Evolutionary conservation across 2,113 vertebrate species (phyloP).

Genomic region (Notothenia coriiceps): DNA sequence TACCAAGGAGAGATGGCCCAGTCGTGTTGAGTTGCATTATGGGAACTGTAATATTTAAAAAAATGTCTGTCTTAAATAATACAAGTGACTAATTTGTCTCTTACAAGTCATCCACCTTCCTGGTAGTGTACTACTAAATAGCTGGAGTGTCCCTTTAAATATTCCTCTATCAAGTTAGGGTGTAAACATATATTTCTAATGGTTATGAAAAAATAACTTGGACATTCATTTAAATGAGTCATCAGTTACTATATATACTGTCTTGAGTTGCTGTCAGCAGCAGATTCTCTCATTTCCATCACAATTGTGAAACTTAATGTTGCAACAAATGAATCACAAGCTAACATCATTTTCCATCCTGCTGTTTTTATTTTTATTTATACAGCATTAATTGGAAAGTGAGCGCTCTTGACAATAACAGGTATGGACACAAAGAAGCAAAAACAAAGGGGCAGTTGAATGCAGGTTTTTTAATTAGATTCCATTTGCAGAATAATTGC

Average conservation of each 20-base stretch:
- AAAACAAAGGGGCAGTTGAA: constrained; percentile 68
- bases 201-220: not conserved
- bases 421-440: constrained; percentile 40
- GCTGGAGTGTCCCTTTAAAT: not conserved
- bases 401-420: constrained; percentile 53
- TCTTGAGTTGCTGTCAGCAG: not conserved
- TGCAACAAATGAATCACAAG: not conserved
- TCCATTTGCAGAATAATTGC: constrained; percentile 79
- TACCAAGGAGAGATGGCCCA: no score
- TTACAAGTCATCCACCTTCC: not conserved
- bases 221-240: not conserved
- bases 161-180: not conserved
- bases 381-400: not conserved
- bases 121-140: not conserved
- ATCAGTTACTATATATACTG: not conserved
- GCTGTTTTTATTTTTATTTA: constrained; percentile 15
- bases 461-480: constrained; percentile 75
- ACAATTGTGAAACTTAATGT: not conserved
- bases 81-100: not conserved
- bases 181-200: not conserved
- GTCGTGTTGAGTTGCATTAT: not conserved
- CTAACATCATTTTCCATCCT: not conserved
- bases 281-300: not conserved
- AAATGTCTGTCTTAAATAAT: not conserved
- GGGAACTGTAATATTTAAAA: not conserved